phyloP scores from a whole-genome alignment of 2,113 vertebrate species.

The Phoxinus phoxinus region DNA sequence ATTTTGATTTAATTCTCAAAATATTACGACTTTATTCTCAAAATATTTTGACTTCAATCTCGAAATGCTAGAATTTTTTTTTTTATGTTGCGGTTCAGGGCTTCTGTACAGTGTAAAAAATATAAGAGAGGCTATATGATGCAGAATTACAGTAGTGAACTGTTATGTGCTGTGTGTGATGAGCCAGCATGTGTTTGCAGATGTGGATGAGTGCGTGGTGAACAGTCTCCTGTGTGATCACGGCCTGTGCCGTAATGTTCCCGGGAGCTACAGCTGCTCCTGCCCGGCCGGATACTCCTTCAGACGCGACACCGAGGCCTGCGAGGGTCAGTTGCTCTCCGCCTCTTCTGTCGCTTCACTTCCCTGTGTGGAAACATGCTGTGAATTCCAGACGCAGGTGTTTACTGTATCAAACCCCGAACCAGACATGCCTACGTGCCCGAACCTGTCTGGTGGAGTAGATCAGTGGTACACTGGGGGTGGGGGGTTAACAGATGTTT shows the following conservation, averaged over 20 bases:
- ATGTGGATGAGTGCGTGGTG: slow-evolving; percentile 78
- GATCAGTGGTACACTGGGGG: background rate
- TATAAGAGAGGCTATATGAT: background rate
- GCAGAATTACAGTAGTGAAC: background rate
- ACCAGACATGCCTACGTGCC: background rate
- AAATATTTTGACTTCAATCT: too few species aligned
- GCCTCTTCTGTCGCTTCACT: background rate
- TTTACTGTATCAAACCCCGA: background rate
- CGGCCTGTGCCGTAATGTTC: slow-evolving; percentile 76
- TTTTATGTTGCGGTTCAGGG: too few species aligned
- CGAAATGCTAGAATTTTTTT: too few species aligned
- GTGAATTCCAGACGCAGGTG: background rate
- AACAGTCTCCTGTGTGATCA: slow-evolving; percentile 80
- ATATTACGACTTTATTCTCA: too few species aligned
- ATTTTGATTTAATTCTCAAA: too few species aligned
- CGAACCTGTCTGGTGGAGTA: background rate
- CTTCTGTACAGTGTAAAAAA: background rate
- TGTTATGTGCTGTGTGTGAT: background rate
- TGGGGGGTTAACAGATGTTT: too few species aligned
- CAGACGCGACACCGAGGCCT: slow-evolving; percentile 73
- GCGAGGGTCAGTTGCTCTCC: slow-evolving; percentile 75
- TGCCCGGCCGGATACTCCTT: slow-evolving; percentile 80
- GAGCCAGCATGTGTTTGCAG: slow-evolving; percentile 59
- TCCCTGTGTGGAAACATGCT: background rate
- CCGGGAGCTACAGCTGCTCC: slow-evolving; percentile 79